These are phyloP conservation scores for Cheilosia vulpina DNA, from an alignment of 2,888 invertebrate species.

Conservation along the genomic window DNA sequence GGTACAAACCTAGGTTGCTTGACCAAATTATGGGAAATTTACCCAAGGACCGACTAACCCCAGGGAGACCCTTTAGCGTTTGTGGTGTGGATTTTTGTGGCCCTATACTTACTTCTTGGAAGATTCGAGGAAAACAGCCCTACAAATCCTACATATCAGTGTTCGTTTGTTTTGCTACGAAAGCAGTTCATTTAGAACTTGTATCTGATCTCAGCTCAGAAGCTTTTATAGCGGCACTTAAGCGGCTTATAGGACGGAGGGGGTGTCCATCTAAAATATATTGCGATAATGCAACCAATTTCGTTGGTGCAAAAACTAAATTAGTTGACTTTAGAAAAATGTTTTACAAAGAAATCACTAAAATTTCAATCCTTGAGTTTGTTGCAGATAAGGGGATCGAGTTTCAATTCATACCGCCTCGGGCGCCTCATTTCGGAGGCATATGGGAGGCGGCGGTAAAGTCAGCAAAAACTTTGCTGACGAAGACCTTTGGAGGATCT, in stretches of 20 bases:
- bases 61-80: conserved; percentile 12
- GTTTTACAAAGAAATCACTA: conserved; percentile 31
- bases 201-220: conserved; percentile 33
- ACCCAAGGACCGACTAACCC: neutral
- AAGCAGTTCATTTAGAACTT: conserved; percentile 36
- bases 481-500: conserved; percentile 14
- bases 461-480: conserved; percentile 15
- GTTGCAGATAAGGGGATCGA: conserved; percentile 3
- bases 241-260: conserved; percentile 33
- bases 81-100: conserved; percentile 40
- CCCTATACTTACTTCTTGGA: conserved; percentile 31
- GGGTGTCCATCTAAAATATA: conserved; percentile 19
- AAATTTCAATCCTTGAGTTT: conserved; percentile 1
- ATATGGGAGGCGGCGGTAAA: neutral
- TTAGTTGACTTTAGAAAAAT: conserved; percentile 40
- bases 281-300: conserved; percentile 18
- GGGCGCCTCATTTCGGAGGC: neutral
- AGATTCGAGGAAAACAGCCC: conserved; percentile 35
- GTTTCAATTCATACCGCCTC: conserved; percentile 33
- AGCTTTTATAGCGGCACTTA: conserved; percentile 4
- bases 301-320: conserved; percentile 44
- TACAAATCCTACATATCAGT: conserved; percentile 27
- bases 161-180: conserved; percentile 25
- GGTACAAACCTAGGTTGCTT: neutral
- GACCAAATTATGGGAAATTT: conserved; percentile 29